phyloP scores from a whole-genome alignment of 2,888 invertebrate species.

The Euphydryas editha region DNA sequence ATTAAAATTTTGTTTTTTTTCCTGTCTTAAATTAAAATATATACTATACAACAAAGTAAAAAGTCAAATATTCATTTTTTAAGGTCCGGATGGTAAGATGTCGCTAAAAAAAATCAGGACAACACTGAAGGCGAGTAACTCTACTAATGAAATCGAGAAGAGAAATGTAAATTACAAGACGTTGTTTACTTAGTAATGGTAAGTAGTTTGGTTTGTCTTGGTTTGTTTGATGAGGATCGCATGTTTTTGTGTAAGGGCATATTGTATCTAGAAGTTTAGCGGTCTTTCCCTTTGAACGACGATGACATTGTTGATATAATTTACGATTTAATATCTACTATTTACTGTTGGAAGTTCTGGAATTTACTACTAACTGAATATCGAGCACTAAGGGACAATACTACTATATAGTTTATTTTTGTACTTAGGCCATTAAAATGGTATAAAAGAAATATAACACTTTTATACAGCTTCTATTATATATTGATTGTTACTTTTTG shows the following conservation, averaged over 20 bases:
- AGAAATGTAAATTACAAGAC: slow-evolving; percentile 47
- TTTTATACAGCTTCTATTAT: too few species aligned
- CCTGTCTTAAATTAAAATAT: too few species aligned
- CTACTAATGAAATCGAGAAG: slow-evolving; percentile 56
- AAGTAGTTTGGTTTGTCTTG: slow-evolving; percentile 56
- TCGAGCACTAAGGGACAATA: not conserved
- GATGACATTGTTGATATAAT: slow-evolving; percentile 12
- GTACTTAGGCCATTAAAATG: too few species aligned
- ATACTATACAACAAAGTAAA: too few species aligned
- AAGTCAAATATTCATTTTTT: not conserved
- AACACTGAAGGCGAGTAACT: slow-evolving; percentile 18
- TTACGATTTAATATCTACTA: slow-evolving; percentile 8
- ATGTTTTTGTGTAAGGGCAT: slow-evolving; percentile 22
- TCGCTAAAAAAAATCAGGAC: slow-evolving; percentile 37
- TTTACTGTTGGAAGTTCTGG: slow-evolving; percentile 1
- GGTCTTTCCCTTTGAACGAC: slow-evolving; percentile 1
- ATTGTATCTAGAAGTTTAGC: slow-evolving; percentile 4
- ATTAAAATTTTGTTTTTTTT: too few species aligned
- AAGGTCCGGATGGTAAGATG: not conserved
- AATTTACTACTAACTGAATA: not conserved
- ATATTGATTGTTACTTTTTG: too few species aligned
- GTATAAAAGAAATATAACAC: too few species aligned
- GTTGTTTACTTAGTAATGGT: slow-evolving; percentile 60
- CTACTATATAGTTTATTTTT: too few species aligned
- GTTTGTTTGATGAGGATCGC: slow-evolving; percentile 55